A percentile compares a stretch with the other conserved stretches of the same genome.
These are phyloP conservation scores for Galerucella calmariensis DNA, from an alignment of 2,888 invertebrate species.

Conservation along the genomic window DNA sequence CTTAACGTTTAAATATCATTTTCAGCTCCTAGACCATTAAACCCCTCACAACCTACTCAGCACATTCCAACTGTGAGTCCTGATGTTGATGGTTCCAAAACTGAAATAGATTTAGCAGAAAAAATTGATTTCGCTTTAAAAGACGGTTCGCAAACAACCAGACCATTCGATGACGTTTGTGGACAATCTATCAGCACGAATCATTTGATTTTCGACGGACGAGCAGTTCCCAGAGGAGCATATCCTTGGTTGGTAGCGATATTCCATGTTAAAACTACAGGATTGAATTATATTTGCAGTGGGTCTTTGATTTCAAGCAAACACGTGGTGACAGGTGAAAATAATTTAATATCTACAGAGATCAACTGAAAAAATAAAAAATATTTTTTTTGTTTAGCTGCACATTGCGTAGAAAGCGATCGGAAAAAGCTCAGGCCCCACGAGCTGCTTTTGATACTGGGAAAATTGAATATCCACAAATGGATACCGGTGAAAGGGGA, in stretches of 20 bases:
- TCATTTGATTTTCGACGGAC: conserved; percentile 57
- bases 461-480: conserved; percentile 54
- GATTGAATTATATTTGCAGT: conserved; percentile 61
- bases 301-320: conserved; percentile 59
- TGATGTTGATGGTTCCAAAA: not conserved
- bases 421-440: conserved; percentile 44
- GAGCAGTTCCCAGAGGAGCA: conserved; percentile 55
- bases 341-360: too few relatives aligned
- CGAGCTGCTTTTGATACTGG: conserved; percentile 55
- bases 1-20: not conserved
- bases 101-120: conserved; percentile 1
- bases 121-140: conserved; percentile 25
- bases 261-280: conserved; percentile 56
- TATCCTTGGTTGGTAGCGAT: conserved; percentile 63
- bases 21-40: conserved; percentile 10
- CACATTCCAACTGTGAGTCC: not conserved
- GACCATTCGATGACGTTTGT: conserved; percentile 49
- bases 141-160: conserved; percentile 21
- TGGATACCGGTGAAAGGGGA: conserved; percentile 52
- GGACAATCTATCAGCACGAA: conserved; percentile 57
- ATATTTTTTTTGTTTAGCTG: conserved; percentile 52
- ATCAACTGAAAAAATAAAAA: too few relatives aligned
- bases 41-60: not conserved
- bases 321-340: conserved; percentile 61
- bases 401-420: conserved; percentile 56